Percentiles rank a stretch among this genome's conserved stretches.
These are phyloP conservation scores for Neotragus pygmaeus DNA, from an alignment of 2,113 vertebrate genomes.

Conservation along the genomic window DNA sequence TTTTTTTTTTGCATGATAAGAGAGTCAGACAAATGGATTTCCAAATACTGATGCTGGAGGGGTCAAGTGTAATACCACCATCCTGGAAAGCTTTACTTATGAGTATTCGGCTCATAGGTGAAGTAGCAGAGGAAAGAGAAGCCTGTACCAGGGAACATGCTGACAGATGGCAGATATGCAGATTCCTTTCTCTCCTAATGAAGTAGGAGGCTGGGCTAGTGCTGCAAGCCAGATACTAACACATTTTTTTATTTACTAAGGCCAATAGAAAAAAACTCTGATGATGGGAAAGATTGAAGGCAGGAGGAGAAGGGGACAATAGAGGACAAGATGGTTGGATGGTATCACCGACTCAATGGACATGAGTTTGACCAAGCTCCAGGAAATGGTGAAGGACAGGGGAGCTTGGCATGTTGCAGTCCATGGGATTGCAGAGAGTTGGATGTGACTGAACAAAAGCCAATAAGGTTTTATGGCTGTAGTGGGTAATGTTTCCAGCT, in stretches of 20 bases:
- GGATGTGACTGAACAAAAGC: neutral
- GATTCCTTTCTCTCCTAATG: constrained; percentile 24
- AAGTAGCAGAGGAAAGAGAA: constrained; percentile 5
- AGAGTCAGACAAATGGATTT: constrained; percentile 28
- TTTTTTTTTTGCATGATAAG: neutral
- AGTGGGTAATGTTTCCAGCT: constrained; percentile 42
- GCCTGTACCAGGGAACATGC: constrained; percentile 4
- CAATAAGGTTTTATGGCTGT: constrained; percentile 57
- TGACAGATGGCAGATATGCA: constrained; percentile 57
- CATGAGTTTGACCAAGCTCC: neutral
- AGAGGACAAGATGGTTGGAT: neutral
- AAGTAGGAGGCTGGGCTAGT: constrained; percentile 48
- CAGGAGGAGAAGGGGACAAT: neutral
- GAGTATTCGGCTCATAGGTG: constrained; percentile 53
- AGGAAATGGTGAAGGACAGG: neutral
- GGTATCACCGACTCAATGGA: neutral
- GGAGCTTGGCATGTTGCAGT: neutral
- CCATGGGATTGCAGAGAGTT: neutral
- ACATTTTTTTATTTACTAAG: constrained; percentile 55
- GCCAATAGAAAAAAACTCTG: neutral
- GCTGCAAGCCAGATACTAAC: constrained; percentile 48
- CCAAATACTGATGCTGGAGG: neutral
- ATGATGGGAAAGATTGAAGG: neutral
- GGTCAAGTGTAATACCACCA: neutral
- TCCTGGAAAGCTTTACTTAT: neutral